Percentiles rank a stretch among this genome's conserved stretches.
Conservation (phyloP, 2,888 invertebrate species). For the Boloria euphrosyne region DNA sequence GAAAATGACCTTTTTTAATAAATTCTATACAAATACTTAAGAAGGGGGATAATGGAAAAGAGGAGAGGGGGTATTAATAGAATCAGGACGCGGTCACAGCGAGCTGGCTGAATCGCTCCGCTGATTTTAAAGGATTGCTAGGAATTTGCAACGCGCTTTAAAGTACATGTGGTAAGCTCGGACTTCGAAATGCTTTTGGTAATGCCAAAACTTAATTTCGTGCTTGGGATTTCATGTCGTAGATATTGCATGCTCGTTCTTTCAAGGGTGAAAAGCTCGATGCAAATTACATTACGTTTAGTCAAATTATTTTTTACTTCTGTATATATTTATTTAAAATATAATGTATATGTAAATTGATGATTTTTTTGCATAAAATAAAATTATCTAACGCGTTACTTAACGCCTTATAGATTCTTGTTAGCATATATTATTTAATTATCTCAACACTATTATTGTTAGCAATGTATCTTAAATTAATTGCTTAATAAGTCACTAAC, state of each 20-base stretch:
- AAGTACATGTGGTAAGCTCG: conserved; percentile 55
- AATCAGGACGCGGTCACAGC: conserved; percentile 65
- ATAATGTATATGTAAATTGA: no score
- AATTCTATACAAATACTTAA: conserved; percentile 22
- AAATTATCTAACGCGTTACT: no score
- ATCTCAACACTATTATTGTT: no score
- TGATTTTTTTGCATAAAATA: no score
- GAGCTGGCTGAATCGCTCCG: conserved; percentile 54
- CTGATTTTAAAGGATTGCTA: conserved; percentile 68
- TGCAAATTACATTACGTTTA: no score
- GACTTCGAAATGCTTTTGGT: conserved; percentile 47
- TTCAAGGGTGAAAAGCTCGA: conserved; percentile 11
- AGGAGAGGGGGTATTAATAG: conserved; percentile 57
- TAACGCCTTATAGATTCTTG: no score
- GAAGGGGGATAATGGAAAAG: conserved; percentile 43
- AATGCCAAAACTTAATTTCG: conserved; percentile 39
- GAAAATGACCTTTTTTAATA: neutral
- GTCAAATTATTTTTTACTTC: no score
- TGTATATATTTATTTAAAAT: no score
- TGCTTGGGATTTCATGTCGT: conserved; percentile 32
- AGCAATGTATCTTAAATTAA: no score
- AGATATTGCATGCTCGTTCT: conserved; percentile 20
- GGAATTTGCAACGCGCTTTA: conserved; percentile 55
- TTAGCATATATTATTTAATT: no score
- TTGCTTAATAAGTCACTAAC: no score